Evolutionary conservation across 2,797 vertebrate genomes (phyloP), one percentile per base, ranked within the genome.

Genomic region (Tokudaia muenninki): DNA sequence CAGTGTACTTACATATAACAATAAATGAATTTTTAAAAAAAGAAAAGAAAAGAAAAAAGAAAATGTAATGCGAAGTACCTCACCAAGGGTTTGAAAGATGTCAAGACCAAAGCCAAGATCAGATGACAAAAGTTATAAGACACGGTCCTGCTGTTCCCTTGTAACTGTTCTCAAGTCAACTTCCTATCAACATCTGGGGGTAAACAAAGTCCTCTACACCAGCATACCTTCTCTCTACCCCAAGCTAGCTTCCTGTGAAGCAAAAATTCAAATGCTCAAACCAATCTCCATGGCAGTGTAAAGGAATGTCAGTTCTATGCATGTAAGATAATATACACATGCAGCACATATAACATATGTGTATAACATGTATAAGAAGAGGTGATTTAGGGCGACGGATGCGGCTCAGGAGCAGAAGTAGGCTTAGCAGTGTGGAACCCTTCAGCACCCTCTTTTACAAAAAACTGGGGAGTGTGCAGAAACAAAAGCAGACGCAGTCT

Each of bases 71-170:
- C 34, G 34, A 37, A 19, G 80, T 87, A 37, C 78, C 52, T 89
- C 74, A 67, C 67, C 70, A 84, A 87, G 77, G 50, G 34, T 87
- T 50, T 94, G 44, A 94, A 93, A 87, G 78, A 88, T 50, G 4
- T 44, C 67, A 92, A 93, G 78, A 81, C 55, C 63, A 82, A 26
- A 92, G 61, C 50, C 63, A 81, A 87, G n/a, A 57, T 91, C 91
- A 92, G 50, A 79, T 91, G 83, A 89, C 21, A 75, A 57, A 92
- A 72, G 37, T 82, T 16, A 81, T 59, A 72, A 78, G 90, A 81
- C n/a, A n/a, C 81, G 17, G 79, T 44, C 50, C 26, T 61, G 52
- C 34, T 55, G 31, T 50, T 89, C 11, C 34, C 13, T 6, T 31
- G 26, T 80, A 75, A 81, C 37, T 65, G 44, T 55, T 94, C 34